Percentiles rank a stretch among this genome's conserved stretches.
phyloP scores from a whole-genome alignment of 2,797 vertebrate species.

The Cottoperca gobio region DNA sequence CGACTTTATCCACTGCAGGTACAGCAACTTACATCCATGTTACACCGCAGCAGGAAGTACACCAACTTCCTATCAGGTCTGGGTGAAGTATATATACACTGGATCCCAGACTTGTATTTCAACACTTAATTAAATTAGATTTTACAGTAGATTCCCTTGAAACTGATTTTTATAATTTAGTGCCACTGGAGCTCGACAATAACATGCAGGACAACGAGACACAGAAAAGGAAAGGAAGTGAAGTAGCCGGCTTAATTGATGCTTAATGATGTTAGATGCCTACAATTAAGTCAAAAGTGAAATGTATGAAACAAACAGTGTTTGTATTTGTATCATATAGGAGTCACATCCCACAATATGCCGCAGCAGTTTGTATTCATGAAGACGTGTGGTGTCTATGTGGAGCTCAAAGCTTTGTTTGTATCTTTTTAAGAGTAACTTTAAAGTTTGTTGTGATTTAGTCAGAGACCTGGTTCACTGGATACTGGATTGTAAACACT shows the following conservation, averaged over 20 bases:
- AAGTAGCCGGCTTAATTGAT: constrained; percentile 48
- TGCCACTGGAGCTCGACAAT: constrained; percentile 29
- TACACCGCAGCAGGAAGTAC: constrained; percentile 1
- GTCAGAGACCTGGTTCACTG: not conserved
- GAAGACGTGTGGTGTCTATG: not conserved
- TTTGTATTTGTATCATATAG: not conserved
- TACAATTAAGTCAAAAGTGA: constrained; percentile 30
- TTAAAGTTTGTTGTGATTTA: not conserved
- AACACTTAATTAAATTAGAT: not conserved
- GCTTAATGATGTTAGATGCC: constrained; percentile 41
- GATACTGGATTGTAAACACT: not conserved
- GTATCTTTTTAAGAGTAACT: constrained; percentile 10
- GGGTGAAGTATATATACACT: not conserved
- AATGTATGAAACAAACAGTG: constrained; percentile 25
- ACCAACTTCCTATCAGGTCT: too few species aligned
- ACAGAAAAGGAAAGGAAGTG: constrained; percentile 51
- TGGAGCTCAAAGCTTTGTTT: constrained; percentile 13
- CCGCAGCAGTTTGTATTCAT: not conserved
- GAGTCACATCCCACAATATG: not conserved
- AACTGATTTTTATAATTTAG: constrained; percentile 19
- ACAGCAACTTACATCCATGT: constrained; percentile 3
- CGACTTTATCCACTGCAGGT: constrained; percentile 99
- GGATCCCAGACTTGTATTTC: not conserved
- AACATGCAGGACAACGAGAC: constrained; percentile 20
- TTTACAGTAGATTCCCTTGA: constrained; percentile 17